Base-by-base conservation (phyloP, 53 echinoderm and acorn worm species). In the Hippasteria phrygiana region DNA sequence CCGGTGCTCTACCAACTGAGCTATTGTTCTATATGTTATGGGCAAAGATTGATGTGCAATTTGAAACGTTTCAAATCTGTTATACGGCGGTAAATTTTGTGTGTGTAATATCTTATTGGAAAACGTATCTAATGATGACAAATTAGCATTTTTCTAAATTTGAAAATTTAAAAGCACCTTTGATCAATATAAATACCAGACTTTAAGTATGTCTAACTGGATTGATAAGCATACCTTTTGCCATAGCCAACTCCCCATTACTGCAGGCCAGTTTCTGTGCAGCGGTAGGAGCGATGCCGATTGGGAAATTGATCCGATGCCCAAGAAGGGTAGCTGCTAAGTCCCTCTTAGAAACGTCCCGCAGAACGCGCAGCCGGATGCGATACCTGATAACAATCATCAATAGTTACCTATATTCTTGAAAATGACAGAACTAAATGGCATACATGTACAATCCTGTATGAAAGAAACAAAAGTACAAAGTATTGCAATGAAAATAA, bases 291-390 rank as follows among this genome's bases (percentile, higher is more conserved):
- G 80, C 75, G 38, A 92, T 89, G 42, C 80, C 74, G 43, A 92
- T 67, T 24, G 92, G 92, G 43, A 82, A 92, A 28, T 83, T 69
- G 26, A 92, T 14, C 34, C 38, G 36, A 39, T 74, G 62, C 2
- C 89, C 92, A 11, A 92, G 89, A 39, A 92, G 27, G 33, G 64
- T 87, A 37, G 84, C 54, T 8, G 92, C 83, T 28, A 83, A 37
- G 62, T 92, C 89, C 43, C 74, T 43, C 36, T 73, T 29, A 37
- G 89, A 88, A 8, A 92, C 92, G 83, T 92, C 92, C 33, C 92
- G 73, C 28, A 92, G 69, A 36, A 92, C 73, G 2, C 55, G 43
- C 0, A 89, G 89, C 31, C 81, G 74, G 9, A 92, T 62, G 33
- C 89, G 89, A 31, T 80, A 75, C 46, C 92, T 92, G 67, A 33